Percentiles rank a stretch among this genome's conserved stretches.
These are phyloP conservation scores for Tortrix viridana DNA, from an alignment of 2,888 invertebrate genomes.

Conservation along the genomic window DNA sequence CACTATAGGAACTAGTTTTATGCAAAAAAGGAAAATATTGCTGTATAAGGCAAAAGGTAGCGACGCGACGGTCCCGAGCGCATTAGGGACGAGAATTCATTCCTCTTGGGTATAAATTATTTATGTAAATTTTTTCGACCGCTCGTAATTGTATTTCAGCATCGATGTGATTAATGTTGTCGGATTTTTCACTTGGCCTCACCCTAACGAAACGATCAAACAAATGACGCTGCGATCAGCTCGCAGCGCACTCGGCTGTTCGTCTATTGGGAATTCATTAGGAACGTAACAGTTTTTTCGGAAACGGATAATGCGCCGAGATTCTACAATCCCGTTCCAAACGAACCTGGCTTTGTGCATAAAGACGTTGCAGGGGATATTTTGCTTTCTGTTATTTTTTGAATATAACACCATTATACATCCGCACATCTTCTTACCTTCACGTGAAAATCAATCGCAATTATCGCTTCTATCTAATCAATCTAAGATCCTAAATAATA, in stretches of 20 bases:
- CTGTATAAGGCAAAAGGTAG: conserved; percentile 52
- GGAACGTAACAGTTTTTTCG: conserved; percentile 46
- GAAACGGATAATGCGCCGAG: conserved; percentile 55
- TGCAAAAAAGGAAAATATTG: conserved; percentile 52
- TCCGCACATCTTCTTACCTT: too few relatives aligned
- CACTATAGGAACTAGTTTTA: conserved; percentile 44
- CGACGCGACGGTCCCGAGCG: conserved; percentile 44
- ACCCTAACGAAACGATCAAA: conserved; percentile 72
- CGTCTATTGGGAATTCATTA: conserved; percentile 74
- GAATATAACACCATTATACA: too few relatives aligned
- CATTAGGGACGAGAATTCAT: conserved; percentile 61
- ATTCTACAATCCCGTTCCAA: conserved; percentile 58
- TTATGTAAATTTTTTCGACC: conserved; percentile 80
- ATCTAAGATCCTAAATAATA: too few relatives aligned
- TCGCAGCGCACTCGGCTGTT: conserved; percentile 57
- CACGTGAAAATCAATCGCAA: too few relatives aligned
- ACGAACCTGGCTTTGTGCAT: neutral
- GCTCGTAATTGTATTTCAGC: conserved; percentile 78
- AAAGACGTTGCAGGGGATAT: too few relatives aligned
- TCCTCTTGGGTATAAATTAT: conserved; percentile 78
- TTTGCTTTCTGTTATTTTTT: too few relatives aligned
- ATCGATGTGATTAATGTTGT: conserved; percentile 78
- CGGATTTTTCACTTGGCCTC: conserved; percentile 77
- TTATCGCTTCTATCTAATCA: too few relatives aligned
- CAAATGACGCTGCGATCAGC: conserved; percentile 73